Evolutionary conservation across 2,113 vertebrate genomes (phyloP), one percentile per base, ranked within the genome.

Genomic region (Amphilophus citrinellus): DNA sequence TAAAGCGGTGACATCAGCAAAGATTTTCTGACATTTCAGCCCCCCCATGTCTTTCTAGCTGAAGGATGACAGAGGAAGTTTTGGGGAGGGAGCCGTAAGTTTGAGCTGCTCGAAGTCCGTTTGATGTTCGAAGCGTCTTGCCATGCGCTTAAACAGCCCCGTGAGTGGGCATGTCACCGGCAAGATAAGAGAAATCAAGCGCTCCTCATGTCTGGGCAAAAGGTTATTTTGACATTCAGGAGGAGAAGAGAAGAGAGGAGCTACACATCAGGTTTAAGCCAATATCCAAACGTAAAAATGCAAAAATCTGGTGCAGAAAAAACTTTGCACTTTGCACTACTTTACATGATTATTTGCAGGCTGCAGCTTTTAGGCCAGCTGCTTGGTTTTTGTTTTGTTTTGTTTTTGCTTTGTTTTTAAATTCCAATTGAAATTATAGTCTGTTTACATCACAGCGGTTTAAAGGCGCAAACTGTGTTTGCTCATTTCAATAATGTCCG

Each of bases 181-280:
- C 4, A 3, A 87, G 83, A 90, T 90, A 68, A 76, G 77, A 79
- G 60, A 71, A 89, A 92, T 92, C 91, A 93, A 90, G 84, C 73
- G 27, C 85, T 85, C 81, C 88, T 90, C 88, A 47, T 86, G 91
- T 91, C 84, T 37, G 84, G 77, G 61, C 65, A 5, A 84, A 84
- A 87, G 80, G 86, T 90, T 78, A 66, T 61, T 79, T 39, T 83
- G 81, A 84, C 71, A 77, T 82, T 61, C 47, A 73, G 68, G 20
- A 17, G 30, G 44, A 35, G 6, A 44, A 13, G 13, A 22, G 13
- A 59, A 14, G 32, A 32, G 60, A 18, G n/a, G 13, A 97, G 96
- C 53, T 73, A 73, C 68, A 73, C 18, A 32, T 53, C 47, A 73
- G 6, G 47, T 73, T 73, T 53, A 56, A 53, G 66, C 66, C 44